phyloP scores from a whole-genome alignment of 2,797 vertebrate species.

The Sebastes reedi region DNA sequence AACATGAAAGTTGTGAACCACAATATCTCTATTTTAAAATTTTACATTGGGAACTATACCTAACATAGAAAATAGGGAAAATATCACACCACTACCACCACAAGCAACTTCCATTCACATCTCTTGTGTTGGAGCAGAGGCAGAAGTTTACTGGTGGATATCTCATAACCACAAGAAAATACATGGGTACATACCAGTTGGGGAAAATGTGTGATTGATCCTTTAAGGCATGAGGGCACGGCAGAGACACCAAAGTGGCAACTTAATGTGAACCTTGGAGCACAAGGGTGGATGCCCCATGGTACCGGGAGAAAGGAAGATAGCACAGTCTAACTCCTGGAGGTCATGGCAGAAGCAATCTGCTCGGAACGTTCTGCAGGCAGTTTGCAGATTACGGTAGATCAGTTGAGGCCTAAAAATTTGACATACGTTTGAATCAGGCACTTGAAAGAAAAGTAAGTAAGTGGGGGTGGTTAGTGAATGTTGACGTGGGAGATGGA shows the following conservation, averaged over 20 bases:
- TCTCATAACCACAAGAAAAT: neutral
- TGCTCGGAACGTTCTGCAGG: neutral
- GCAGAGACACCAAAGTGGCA: neutral
- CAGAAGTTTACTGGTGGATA: neutral
- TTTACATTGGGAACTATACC: neutral
- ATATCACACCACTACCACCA: neutral
- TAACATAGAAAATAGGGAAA: neutral
- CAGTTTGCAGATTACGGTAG: neutral
- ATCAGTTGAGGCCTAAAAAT: neutral
- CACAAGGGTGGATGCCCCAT: slow-evolving; percentile 7
- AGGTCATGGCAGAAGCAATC: slow-evolving; percentile 13
- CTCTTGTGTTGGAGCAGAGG: neutral
- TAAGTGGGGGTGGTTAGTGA: neutral
- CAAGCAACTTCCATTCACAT: neutral
- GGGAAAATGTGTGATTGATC: neutral
- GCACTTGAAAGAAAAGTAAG: neutral
- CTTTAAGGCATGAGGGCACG: neutral
- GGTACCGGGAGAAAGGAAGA: slow-evolving; percentile 2
- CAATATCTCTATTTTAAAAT: too few species aligned
- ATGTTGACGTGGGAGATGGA: neutral
- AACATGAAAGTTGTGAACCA: too few species aligned
- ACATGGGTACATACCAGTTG: neutral
- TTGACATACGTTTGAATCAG: neutral
- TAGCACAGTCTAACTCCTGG: slow-evolving; percentile 3
- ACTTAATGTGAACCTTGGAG: slow-evolving; percentile 5